Evolutionary conservation across 2,888 invertebrate genomes (phyloP).

Genomic region (Rapana venosa): DNA sequence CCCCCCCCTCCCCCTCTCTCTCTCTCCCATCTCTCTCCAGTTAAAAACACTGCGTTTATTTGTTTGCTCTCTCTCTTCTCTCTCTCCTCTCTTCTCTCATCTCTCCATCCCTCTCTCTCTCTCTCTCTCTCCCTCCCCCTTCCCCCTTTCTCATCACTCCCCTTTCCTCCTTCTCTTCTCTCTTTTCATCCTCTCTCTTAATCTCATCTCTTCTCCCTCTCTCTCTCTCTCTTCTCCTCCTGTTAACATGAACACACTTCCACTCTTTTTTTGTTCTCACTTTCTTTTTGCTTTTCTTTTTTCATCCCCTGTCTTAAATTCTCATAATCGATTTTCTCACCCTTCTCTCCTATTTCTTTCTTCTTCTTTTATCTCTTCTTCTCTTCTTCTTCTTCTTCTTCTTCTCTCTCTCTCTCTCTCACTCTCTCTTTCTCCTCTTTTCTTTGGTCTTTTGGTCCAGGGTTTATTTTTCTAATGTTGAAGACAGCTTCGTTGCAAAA

Average conservation of each 20-base stretch:
- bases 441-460: too few relatives aligned
- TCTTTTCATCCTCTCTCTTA: not conserved
- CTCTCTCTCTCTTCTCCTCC: not conserved
- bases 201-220: not conserved
- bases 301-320: too few relatives aligned
- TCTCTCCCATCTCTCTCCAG: not conserved
- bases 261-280: not conserved
- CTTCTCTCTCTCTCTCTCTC: not conserved
- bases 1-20: not conserved
- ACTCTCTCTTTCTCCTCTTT: too few relatives aligned
- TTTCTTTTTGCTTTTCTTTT: not conserved
- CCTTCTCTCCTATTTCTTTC: conserved; percentile 21
- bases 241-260: not conserved
- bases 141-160: not conserved
- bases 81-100: conserved; percentile 16
- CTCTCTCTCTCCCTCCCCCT: conserved; percentile 19
- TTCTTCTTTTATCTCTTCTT: not conserved
- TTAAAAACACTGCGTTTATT: not conserved
- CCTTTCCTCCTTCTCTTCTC: not conserved
- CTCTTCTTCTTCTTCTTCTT: not conserved
- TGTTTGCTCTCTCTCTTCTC: not conserved
- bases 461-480: too few relatives aligned
- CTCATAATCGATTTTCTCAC: not conserved
- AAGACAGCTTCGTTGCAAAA: too few relatives aligned
- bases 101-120: conserved; percentile 4